These are phyloP conservation scores for Malacoraja senta DNA, from an alignment of 2,797 vertebrate species.

Conservation along the genomic window DNA sequence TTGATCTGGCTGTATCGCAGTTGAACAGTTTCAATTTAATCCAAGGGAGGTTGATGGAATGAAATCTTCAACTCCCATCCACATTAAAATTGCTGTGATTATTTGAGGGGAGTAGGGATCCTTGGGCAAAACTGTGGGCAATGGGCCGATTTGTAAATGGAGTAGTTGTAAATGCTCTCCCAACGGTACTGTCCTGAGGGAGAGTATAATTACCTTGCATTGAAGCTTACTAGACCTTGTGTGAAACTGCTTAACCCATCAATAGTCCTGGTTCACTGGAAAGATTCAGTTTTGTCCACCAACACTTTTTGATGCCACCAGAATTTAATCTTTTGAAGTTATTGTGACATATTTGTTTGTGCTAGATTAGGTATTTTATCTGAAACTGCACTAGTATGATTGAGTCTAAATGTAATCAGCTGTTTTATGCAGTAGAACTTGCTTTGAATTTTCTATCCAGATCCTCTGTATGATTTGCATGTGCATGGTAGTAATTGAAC, in stretches of 20 bases:
- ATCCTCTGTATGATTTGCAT: too few species aligned
- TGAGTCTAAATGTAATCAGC: too few species aligned
- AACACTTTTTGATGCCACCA: background rate
- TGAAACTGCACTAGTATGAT: too few species aligned
- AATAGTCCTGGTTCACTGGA: background rate
- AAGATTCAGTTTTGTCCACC: background rate
- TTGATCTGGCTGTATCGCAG: background rate
- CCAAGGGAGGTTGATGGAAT: background rate
- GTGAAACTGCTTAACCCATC: background rate
- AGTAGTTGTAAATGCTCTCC: background rate
- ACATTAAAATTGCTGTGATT: background rate
- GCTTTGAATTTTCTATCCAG: too few species aligned
- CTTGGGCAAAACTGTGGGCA: background rate
- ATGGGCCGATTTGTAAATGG: background rate
- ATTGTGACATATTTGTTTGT: background rate
- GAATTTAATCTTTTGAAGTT: background rate
- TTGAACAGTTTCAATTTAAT: background rate
- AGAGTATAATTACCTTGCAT: background rate
- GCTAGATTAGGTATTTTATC: background rate
- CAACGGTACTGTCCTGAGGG: background rate
- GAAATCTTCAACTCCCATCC: background rate
- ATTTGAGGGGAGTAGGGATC: background rate
- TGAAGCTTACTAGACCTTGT: background rate
- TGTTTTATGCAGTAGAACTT: too few species aligned
- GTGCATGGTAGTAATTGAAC: too few species aligned